Evolutionary conservation across 2,888 invertebrate genomes (phyloP), one percentile per base, ranked within the genome.

Genomic region (Helobdella robusta): DNA sequence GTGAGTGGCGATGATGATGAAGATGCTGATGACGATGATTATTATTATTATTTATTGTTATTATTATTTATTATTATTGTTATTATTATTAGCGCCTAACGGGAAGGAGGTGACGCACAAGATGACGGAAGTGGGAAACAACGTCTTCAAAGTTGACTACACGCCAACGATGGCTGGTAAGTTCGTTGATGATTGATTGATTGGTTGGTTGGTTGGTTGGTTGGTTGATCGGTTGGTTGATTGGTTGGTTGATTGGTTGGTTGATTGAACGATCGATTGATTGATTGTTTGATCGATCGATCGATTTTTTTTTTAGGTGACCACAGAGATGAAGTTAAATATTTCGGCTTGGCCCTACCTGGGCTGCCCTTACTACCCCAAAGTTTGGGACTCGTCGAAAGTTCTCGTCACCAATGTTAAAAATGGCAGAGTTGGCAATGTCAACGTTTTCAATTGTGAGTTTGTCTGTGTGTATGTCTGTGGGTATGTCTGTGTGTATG

Each of bases 361-460:
- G 95, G 94, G 59, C n/a, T 91, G 92, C 77, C 97, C 97, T 15
- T 95, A 95, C 79, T 82, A 91, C 28, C 88, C 94, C 63, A 94
- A 94, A 77, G 94, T 93, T 11, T 98, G 76, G 69, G 74, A 77
- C 68, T 73, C 73, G 2, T 23, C 30, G 25, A 65, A 60, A n/a
- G 86, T 89, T 36, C 79, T 85, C 67, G 83, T 87, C 3, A 86
- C 66, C 54, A 67, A 67, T 50, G 56, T 72, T 25, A 54, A 32
- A 11, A 65, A 66, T 6, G 70, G 71, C 8, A 44, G 64, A 0
- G 48, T 69, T n/a, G 64, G 66, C 2, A 48, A 61, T 30, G 59
- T 66, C 20, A 56, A 25, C 61, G 48, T 44, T 36, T 71, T 71
- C 64, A 63, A 70, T 66, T 63, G 71, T 71, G 34, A 65, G 69